Evolutionary conservation across 1,140 invertebrate genomes (phyloP), one percentile per base, ranked within the genome.

Genomic region (Charaxes varanes): DNA sequence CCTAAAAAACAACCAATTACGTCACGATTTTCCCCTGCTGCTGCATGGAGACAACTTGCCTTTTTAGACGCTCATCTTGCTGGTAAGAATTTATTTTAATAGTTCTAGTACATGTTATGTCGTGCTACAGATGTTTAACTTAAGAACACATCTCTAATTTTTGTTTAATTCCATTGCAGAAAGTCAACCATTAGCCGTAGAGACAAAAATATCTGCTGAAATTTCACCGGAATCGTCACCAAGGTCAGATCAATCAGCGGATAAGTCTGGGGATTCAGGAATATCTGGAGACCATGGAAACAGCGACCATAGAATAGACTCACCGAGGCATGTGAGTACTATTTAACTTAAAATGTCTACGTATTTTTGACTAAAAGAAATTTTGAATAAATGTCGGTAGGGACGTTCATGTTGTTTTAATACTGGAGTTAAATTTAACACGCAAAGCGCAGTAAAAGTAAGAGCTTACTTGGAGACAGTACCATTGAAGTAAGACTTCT

Each of bases 201-300:
- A 81, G 45, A 78, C 63, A 5, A 79, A 77, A 44, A 59, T 72
- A 32, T 47, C 63, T n/a, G 61, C 51, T 5, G 63, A 72, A n/a
- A 51, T 77, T 48, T 53, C 68, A 1, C 50, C 76, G 7, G 68
- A 78, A 26, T 82, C 80, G 0, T 73, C 73, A 0, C 79, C 72
- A 0, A 47, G 69, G 8, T 84, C 71, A 3, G 84, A 81, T 4
- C 71, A 69, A 46, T 82, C 67, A 1, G 72, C 63, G 22, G 91
- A 93, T 57, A 91, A 91, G 62, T 92, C 91, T 1, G 92, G 90
- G 0, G 92, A 94, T 69, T 93, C 91, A 0, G 92, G 92, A 0
- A 94, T 94, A 44, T 93, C 92, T 1, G 92, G 90, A 1, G 92
- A 93, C 51, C 70, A 83, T 40, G 74, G 56, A 2, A 60, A 78